Evolutionary conservation across 1,140 invertebrate species (phyloP).

Genomic region (Samia ricini): DNA sequence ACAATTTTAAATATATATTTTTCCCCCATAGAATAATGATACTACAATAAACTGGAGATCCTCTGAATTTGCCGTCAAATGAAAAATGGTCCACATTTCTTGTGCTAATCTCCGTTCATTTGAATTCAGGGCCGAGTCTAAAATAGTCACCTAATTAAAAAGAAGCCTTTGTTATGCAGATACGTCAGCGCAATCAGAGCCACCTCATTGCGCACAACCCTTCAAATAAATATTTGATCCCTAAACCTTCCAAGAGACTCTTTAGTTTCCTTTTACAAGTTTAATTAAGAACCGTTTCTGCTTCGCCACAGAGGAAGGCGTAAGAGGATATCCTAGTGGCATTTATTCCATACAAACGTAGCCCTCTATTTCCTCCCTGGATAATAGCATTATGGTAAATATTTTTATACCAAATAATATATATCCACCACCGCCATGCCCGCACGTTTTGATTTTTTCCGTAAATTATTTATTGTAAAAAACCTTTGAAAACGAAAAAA

Average conservation of each 20-base stretch:
- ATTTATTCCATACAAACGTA: too few relatives aligned
- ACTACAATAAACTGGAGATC: neutral
- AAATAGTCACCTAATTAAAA: conserved; percentile 9
- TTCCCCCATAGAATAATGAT: neutral
- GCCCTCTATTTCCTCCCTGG: too few relatives aligned
- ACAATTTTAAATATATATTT: neutral
- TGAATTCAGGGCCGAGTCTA: conserved; percentile 1
- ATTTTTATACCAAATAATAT: too few relatives aligned
- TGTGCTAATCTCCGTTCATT: conserved; percentile 8
- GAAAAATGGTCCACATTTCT: neutral
- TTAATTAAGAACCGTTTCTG: neutral
- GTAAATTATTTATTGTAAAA: too few relatives aligned
- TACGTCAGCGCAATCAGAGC: conserved; percentile 5
- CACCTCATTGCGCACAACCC: neutral
- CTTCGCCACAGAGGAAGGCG: neutral
- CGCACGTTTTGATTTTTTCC: too few relatives aligned
- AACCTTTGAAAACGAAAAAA: too few relatives aligned
- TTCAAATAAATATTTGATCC: conserved; percentile 7
- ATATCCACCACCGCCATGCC: too few relatives aligned
- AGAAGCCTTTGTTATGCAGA: conserved; percentile 5
- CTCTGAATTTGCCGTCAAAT: neutral
- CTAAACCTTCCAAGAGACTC: neutral
- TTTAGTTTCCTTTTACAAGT: conserved; percentile 2
- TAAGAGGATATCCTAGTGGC: neutral
- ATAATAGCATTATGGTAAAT: too few relatives aligned